phyloP scores from a whole-genome alignment of 2,113 vertebrate genomes.

The Charadrius vociferus region DNA sequence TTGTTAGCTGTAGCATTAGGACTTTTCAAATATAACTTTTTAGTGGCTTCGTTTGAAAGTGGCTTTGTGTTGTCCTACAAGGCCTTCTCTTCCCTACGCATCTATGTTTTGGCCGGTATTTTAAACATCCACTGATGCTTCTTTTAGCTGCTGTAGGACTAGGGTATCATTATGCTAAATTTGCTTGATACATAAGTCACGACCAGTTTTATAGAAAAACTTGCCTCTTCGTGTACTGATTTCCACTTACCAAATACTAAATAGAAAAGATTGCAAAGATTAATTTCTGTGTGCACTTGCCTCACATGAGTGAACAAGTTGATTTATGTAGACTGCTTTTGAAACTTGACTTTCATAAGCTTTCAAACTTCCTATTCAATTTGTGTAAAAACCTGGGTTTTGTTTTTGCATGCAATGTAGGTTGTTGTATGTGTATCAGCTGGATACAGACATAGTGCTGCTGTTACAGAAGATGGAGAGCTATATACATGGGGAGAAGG shows the following conservation, averaged over 20 bases:
- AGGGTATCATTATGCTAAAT: background rate
- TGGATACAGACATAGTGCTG: conserved; percentile 85
- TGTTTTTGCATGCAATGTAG: conserved; percentile 47
- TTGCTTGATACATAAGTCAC: background rate
- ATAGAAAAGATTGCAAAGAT: background rate
- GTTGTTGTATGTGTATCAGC: conserved; percentile 87
- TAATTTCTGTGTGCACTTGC: background rate
- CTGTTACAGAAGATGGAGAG: conserved; percentile 87
- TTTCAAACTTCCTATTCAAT: background rate
- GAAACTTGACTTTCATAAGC: background rate
- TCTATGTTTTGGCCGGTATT: background rate
- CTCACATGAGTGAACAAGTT: background rate
- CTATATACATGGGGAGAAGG: conserved; percentile 87
- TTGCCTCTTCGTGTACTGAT: background rate
- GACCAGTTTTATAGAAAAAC: background rate
- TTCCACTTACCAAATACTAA: background rate
- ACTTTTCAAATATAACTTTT: background rate
- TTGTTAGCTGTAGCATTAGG: background rate
- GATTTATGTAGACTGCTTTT: background rate
- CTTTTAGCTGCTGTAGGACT: background rate
- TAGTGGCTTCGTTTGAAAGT: background rate
- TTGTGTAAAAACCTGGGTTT: background rate
- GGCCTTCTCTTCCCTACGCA: background rate
- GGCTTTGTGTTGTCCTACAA: background rate
- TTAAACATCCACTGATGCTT: background rate